Conservation (phyloP, 2,113 vertebrate species). For the Muscicapa adusta region DNA sequence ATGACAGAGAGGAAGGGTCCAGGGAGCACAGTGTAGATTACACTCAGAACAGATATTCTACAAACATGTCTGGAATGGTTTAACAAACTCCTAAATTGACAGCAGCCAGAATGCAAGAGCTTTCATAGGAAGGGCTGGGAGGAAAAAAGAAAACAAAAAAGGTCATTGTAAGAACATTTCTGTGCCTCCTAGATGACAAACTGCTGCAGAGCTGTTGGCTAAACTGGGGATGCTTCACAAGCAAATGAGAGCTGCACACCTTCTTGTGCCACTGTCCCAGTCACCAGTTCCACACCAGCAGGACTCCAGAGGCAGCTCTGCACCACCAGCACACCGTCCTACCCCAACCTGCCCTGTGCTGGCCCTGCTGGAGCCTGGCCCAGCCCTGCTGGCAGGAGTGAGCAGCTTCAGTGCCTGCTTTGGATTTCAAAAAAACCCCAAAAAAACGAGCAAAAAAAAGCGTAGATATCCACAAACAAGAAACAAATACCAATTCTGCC, state of each 20-base stretch:
- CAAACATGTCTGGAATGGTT: neutral
- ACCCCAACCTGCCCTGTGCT: fast-evolving
- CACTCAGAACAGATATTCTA: neutral
- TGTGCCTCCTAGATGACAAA: neutral
- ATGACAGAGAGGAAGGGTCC: neutral
- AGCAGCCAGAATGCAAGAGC: neutral
- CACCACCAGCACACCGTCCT: neutral
- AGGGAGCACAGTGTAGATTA: neutral
- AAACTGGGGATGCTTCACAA: neutral
- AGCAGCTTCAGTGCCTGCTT: neutral
- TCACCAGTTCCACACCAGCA: neutral
- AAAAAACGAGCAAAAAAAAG: fast-evolving
- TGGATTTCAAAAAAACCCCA: fast-evolving
- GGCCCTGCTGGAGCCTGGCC: neutral
- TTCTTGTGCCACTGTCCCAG: neutral
- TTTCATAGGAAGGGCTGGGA: neutral
- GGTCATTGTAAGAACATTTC: neutral
- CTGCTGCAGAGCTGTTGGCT: neutral
- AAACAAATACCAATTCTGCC: neutral
- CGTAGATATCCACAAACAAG: neutral
- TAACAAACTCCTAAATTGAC: neutral
- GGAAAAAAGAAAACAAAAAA: neutral
- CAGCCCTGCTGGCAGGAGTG: fast-evolving
- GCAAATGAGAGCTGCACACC: neutral
- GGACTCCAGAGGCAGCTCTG: neutral